Evolutionary conservation across 2,888 invertebrate species (phyloP).

Genomic region (Drosophila buzzatii): DNA sequence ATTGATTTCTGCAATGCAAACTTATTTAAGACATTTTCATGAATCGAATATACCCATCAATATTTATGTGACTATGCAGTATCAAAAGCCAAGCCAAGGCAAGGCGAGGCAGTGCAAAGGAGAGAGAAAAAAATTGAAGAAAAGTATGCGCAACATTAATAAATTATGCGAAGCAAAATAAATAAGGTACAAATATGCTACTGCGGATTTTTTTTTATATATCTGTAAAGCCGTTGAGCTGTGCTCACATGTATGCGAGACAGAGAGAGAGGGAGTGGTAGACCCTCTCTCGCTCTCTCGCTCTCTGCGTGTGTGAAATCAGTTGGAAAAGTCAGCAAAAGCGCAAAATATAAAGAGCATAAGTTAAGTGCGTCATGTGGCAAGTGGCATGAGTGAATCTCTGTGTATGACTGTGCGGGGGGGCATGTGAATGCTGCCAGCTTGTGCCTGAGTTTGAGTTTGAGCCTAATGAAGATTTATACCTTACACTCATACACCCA

Average conservation of each 20-base stretch:
- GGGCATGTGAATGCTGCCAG: constrained; percentile 27
- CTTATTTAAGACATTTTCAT: neutral
- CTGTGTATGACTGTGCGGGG: constrained; percentile 12
- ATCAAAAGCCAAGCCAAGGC: neutral
- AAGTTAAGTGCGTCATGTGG: constrained; percentile 68
- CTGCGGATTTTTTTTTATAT: constrained; percentile 35
- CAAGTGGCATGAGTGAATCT: constrained; percentile 29
- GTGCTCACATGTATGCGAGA: neutral
- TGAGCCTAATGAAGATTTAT: constrained; percentile 78
- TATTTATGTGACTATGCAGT: neutral
- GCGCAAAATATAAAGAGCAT: constrained; percentile 65
- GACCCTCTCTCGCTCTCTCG: neutral
- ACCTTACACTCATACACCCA: constrained; percentile 19
- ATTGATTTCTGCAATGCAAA: neutral
- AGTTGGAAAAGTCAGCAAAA: constrained; percentile 70
- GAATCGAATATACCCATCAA: constrained; percentile 6
- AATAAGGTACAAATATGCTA: constrained; percentile 74
- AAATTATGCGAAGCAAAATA: constrained; percentile 71
- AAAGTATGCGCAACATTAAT: constrained; percentile 58
- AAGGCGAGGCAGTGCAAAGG: neutral
- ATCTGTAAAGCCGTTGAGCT: constrained; percentile 55
- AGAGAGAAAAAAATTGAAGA: constrained; percentile 12
- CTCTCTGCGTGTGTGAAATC: constrained; percentile 57
- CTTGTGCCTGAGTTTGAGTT: constrained; percentile 11
- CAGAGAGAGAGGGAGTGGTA: neutral